Conservation (phyloP, 2,113 vertebrate species). For the Coracopsis vasa region DNA sequence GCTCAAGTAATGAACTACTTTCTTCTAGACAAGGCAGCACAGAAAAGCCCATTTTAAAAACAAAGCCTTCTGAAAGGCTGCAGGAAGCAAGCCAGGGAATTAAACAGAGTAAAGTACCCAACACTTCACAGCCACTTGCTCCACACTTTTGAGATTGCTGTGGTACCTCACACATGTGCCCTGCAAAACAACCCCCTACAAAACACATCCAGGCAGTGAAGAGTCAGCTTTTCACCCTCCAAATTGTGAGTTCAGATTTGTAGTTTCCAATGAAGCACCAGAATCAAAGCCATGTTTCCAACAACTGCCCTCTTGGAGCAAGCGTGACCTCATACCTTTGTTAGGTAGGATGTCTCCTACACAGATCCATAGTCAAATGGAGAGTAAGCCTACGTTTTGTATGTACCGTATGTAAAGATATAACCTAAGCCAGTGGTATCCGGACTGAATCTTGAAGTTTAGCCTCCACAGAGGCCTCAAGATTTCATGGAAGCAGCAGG, state of each 20-base stretch:
- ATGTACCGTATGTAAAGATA: neutral
- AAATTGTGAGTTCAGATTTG: neutral
- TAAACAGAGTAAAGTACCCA: neutral
- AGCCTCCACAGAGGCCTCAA: neutral
- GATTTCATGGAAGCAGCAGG: neutral
- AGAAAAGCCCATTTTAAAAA: conserved; percentile 73
- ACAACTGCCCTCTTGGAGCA: fast-evolving
- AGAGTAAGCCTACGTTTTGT: neutral
- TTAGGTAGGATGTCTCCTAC: neutral
- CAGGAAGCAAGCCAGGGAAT: neutral
- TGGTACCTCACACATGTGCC: neutral
- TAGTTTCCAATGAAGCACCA: neutral
- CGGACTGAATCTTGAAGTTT: neutral
- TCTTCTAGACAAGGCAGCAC: conserved; percentile 14
- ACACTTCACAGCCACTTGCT: neutral
- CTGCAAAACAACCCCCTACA: neutral
- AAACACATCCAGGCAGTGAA: neutral
- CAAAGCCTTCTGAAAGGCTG: neutral
- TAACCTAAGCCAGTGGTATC: neutral
- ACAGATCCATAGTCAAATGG: neutral
- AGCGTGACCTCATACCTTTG: neutral
- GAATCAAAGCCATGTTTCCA: neutral
- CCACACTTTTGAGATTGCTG: neutral
- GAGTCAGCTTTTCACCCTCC: neutral
- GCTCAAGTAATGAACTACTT: neutral